phyloP scores from a whole-genome alignment of 2,113 vertebrate species.

The Callipepla californica region DNA sequence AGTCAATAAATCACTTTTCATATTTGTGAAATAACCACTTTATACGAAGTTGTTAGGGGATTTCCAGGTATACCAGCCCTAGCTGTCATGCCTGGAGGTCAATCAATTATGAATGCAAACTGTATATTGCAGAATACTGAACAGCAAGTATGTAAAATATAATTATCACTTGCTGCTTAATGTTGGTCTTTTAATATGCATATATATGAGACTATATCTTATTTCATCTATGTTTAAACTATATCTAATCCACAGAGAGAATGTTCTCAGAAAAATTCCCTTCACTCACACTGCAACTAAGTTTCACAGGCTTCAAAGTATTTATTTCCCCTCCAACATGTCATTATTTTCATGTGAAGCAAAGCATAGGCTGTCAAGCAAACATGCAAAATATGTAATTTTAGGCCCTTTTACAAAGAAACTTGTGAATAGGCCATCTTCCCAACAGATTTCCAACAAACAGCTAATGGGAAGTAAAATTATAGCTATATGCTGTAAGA shows the following conservation, averaged over 20 bases:
- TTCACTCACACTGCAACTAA: conserved; percentile 12
- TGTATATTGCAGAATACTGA: not conserved
- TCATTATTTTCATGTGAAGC: conserved; percentile 71
- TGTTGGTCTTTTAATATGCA: conserved; percentile 11
- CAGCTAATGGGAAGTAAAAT: conserved; percentile 76
- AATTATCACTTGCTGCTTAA: not conserved
- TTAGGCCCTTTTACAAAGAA: conserved; percentile 68
- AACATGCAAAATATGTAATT: conserved; percentile 75
- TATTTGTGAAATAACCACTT: not conserved
- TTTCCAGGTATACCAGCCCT: not conserved
- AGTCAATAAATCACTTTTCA: not conserved
- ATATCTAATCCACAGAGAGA: not conserved
- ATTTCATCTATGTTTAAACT: conserved; percentile 55
- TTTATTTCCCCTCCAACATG: conserved; percentile 67
- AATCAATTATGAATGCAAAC: not conserved
- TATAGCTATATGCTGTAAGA: conserved; percentile 16
- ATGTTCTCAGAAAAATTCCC: conserved; percentile 43
- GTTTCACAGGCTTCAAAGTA: conserved; percentile 54
- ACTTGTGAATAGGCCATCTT: conserved; percentile 61
- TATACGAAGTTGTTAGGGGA: not conserved
- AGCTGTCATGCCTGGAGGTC: not conserved
- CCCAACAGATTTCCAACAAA: conserved; percentile 64
- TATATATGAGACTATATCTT: conserved; percentile 45
- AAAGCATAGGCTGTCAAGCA: conserved; percentile 73
- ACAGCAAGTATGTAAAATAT: conserved; percentile 2